These are phyloP conservation scores for Aporophyla nigra DNA, from an alignment of 2,888 invertebrate species.

Conservation along the genomic window DNA sequence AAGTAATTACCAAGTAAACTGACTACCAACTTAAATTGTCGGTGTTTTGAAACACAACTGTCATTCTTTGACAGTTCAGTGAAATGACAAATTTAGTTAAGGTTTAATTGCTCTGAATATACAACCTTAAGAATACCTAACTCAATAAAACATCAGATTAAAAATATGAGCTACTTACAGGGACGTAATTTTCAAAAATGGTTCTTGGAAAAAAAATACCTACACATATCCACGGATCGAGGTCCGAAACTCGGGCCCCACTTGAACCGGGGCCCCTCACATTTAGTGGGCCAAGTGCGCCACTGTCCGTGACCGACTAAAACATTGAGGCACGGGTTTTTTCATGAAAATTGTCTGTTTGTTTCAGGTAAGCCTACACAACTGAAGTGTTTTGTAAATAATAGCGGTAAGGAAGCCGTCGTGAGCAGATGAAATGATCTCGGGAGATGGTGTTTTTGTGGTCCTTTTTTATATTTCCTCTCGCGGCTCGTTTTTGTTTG, in stretches of 20 bases:
- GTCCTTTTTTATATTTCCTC: conserved; percentile 19
- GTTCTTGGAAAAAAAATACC: neutral
- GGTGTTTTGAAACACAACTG: no score
- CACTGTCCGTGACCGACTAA: conserved; percentile 65
- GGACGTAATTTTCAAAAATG: neutral
- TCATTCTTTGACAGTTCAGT: neutral
- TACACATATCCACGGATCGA: neutral
- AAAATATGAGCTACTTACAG: neutral
- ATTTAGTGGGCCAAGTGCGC: conserved; percentile 20
- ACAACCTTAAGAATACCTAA: neutral
- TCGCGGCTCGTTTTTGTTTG: conserved; percentile 16
- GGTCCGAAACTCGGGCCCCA: neutral
- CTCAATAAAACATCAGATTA: neutral
- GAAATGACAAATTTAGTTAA: neutral
- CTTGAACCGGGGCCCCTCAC: neutral
- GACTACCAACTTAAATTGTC: no score
- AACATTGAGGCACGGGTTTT: conserved; percentile 75
- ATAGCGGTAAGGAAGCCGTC: conserved; percentile 64
- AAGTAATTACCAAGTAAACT: no score
- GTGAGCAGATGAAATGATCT: conserved; percentile 56
- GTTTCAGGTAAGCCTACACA: conserved; percentile 84
- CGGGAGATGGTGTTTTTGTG: conserved; percentile 42
- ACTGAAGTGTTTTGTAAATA: conserved; percentile 70
- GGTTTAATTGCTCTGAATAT: neutral
- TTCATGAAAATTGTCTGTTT: conserved; percentile 72